Percentiles rank a stretch among this genome's conserved stretches.
Conservation (phyloP, 1,140 invertebrate species). For the Radopholus similis region DNA sequence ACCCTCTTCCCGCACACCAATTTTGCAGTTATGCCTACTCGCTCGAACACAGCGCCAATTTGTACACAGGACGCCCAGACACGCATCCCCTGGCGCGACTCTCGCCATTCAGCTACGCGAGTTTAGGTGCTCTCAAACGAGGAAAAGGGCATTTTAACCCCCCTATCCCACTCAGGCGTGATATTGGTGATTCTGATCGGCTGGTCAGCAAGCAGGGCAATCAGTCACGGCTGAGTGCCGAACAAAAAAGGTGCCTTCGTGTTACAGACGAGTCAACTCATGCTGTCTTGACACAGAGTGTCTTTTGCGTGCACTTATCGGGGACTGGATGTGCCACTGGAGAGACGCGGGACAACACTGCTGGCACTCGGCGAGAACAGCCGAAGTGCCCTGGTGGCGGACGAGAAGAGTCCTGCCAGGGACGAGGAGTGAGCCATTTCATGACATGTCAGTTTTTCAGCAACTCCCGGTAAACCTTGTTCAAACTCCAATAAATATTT, state of each 20-base stretch:
- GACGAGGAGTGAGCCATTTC: too few relatives aligned
- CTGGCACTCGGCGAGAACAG: not conserved
- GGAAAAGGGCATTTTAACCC: not conserved
- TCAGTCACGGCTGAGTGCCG: not conserved
- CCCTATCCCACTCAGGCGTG: not conserved
- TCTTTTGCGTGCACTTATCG: not conserved
- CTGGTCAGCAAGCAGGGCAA: not conserved
- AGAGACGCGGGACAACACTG: not conserved
- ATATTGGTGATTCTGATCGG: slow-evolving; percentile 11
- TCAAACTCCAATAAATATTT: too few relatives aligned
- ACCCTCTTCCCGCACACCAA: too few relatives aligned
- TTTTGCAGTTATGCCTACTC: not conserved
- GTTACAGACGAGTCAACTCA: too few relatives aligned
- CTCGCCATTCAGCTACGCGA: slow-evolving; percentile 34
- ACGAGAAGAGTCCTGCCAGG: too few relatives aligned
- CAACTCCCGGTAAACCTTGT: too few relatives aligned
- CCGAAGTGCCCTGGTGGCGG: too few relatives aligned
- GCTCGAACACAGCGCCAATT: slow-evolving; percentile 19
- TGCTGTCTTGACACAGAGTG: not conserved
- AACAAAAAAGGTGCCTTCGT: slow-evolving; percentile 4
- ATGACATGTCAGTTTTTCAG: too few relatives aligned
- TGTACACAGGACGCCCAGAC: slow-evolving; percentile 29
- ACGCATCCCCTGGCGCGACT: slow-evolving; percentile 13
- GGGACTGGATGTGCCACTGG: not conserved
- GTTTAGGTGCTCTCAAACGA: slow-evolving; percentile 2